Conservation (phyloP, 1,140 invertebrate genomes). For the Helicoverpa armigera region DNA sequence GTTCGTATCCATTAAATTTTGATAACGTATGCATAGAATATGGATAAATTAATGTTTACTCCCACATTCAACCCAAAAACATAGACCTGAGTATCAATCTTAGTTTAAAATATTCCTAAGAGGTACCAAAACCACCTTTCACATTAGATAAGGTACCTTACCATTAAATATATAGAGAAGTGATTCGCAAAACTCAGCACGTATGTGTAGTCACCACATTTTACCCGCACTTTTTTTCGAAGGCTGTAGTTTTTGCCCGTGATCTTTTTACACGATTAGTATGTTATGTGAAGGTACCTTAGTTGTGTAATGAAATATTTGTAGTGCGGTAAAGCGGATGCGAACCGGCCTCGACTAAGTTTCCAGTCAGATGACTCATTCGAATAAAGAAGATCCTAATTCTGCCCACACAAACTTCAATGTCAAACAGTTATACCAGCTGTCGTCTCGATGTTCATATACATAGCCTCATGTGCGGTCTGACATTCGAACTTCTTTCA, state of each 20-base stretch:
- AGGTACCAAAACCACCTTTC: conserved; percentile 19
- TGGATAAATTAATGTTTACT: neutral
- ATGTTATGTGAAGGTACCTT: neutral
- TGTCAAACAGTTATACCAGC: conserved; percentile 27
- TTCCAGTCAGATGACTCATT: conserved; percentile 70
- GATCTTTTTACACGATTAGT: conserved; percentile 47
- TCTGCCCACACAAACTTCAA: conserved; percentile 52
- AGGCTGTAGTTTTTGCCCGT: conserved; percentile 33
- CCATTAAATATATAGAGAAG: conserved; percentile 36
- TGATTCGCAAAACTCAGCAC: conserved; percentile 36
- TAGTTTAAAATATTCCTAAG: neutral
- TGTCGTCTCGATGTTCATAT: conserved; percentile 1
- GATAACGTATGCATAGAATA: neutral
- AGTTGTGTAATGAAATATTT: conserved; percentile 59
- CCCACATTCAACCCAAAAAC: neutral
- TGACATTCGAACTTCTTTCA: conserved; percentile 7
- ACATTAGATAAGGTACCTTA: conserved; percentile 5
- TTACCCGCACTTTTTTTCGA: conserved; percentile 43
- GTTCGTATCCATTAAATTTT: neutral
- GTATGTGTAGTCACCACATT: conserved; percentile 43
- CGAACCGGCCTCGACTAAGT: conserved; percentile 62
- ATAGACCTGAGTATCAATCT: neutral
- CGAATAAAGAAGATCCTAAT: conserved; percentile 55
- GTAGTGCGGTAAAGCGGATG: conserved; percentile 61
- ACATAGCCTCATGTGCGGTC: conserved; percentile 4